phyloP scores from a whole-genome alignment of 2,113 vertebrate species.

The Porphyrio hochstetteri region DNA sequence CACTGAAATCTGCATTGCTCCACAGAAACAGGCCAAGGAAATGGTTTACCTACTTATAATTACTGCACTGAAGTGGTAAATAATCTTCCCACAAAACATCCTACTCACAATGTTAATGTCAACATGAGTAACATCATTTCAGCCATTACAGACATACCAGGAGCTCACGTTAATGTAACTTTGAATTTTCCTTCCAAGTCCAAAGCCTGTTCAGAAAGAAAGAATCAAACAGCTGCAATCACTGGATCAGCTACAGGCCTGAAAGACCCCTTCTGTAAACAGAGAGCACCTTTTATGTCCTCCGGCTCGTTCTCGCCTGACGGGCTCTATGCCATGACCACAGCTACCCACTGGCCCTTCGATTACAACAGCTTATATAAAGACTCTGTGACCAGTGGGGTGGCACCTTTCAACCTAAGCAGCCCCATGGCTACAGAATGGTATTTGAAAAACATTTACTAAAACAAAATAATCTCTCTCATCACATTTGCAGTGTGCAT shows the following conservation, averaged over 20 bases:
- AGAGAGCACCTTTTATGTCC: neutral
- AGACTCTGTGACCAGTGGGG: neutral
- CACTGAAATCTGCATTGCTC: neutral
- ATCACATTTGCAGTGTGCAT: no score
- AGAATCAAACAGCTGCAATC: neutral
- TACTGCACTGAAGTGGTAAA: neutral
- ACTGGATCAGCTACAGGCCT: neutral
- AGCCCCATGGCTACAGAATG: rapidly evolving
- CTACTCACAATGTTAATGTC: neutral
- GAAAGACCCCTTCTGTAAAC: neutral
- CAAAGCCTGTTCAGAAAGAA: neutral
- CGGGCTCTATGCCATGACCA: neutral
- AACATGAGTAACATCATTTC: neutral
- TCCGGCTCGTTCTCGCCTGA: rapidly evolving
- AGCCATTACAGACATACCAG: rapidly evolving
- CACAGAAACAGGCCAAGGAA: neutral
- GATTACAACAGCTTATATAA: neutral
- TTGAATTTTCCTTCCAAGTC: neutral
- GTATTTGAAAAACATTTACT: neutral
- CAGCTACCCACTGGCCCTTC: neutral
- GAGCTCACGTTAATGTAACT: neutral
- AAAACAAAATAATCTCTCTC: neutral
- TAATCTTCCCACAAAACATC: neutral
- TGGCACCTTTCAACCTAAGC: neutral
- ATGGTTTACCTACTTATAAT: neutral